Base-by-base conservation (phyloP, 1,140 invertebrate species). In the Hyles vespertilio region DNA sequence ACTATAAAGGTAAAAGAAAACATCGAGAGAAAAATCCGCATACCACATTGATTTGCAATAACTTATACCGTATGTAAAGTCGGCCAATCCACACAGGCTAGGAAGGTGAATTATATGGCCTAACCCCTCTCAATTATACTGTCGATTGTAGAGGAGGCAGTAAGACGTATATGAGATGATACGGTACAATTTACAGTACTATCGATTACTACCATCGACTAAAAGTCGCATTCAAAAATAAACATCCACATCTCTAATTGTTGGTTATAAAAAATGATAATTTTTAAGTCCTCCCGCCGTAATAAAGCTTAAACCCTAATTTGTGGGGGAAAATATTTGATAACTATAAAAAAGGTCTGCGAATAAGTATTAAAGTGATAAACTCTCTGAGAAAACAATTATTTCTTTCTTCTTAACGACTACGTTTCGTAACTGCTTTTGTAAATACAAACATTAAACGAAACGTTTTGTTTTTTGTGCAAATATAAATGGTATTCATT, bases 271-370 rank as follows among this genome's bases (percentile, higher is more conserved):
- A 32, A 52, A 51, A 58, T 52, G 50, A 12, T 58, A 58, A 58
- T 58, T 51, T 56, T 58, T 51, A 58, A 51, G 50, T 45, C 34
- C 48, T 49, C 33, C 49, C 57, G 6, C 32, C 43, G 50, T 33
- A 51, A 58, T 52, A 51, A 58, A 58, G 50, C 49, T 45, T 45
- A 52, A 58, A 58, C 48, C 8, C 50, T 58, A 58, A 58, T 52
- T 58, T 40, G 33, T n/a, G 32, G 46, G n/a, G 36, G 47, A 57
- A 57, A 57, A 57, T 57, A 57, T 57, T 57, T 57, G 56, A 8
- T 22, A 49, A 57, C 56, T 49, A 57, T 57, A 49, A 57, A 56
- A 57, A 10, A 12, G 9, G 46, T 12, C 40, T 11, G 22, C 32
- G 3, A 40, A 34, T 40, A 46, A 22, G 50, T 51, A 55, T 55